These are phyloP conservation scores for Helostoma temminkii DNA, from an alignment of 2,797 vertebrate genomes.

Conservation along the genomic window DNA sequence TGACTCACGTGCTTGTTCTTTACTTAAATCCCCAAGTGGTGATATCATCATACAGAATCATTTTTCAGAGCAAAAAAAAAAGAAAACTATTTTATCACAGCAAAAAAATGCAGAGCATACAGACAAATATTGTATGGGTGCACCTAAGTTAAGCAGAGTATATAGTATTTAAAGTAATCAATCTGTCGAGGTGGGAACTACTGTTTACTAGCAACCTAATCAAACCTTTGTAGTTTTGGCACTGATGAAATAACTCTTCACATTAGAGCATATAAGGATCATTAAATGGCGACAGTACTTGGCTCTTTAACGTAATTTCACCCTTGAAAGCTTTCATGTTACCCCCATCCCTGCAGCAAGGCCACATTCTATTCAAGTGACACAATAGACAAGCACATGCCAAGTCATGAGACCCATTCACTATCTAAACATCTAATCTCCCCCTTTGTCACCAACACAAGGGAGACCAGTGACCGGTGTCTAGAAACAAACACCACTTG, in stretches of 20 bases:
- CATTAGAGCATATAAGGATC: conserved; percentile 3
- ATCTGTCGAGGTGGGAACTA: not conserved
- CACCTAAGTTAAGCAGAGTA: too few species aligned
- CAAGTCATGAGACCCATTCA: conserved; percentile 75
- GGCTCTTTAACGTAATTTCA: conserved; percentile 13
- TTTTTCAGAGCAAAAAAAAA: too few species aligned
- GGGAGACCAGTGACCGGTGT: conserved; percentile 32
- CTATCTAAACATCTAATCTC: conserved; percentile 74
- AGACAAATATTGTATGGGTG: too few species aligned
- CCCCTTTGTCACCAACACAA: conserved; percentile 65
- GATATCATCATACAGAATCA: not conserved
- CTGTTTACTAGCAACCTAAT: not conserved
- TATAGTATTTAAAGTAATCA: not conserved
- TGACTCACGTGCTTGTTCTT: not conserved
- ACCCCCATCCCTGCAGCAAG: conserved; percentile 25
- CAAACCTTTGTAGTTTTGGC: not conserved
- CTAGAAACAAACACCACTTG: conserved; percentile 37
- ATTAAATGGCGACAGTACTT: conserved; percentile 9
- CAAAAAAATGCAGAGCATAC: too few species aligned
- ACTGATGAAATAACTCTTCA: not conserved
- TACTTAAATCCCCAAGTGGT: not conserved
- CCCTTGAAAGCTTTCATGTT: conserved; percentile 2
- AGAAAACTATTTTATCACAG: too few species aligned
- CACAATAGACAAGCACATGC: conserved; percentile 69
- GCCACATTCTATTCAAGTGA: conserved; percentile 69